Percentiles rank a stretch among this genome's conserved stretches.
phyloP scores from a whole-genome alignment of 2,888 invertebrate genomes.

The Euzetes globulus region DNA sequence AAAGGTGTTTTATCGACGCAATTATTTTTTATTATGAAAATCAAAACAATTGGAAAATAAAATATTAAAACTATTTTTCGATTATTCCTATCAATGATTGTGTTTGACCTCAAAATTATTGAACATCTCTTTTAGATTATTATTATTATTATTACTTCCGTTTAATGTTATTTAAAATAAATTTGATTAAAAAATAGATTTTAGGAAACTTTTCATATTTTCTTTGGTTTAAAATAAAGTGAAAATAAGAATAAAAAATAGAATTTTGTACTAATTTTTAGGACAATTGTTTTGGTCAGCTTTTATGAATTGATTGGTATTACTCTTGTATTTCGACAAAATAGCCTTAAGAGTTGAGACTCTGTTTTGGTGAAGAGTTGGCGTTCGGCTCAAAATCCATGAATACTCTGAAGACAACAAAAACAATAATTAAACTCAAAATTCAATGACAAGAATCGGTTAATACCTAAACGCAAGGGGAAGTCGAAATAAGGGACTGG shows the following conservation, averaged over 20 bases:
- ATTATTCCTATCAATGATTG: no score
- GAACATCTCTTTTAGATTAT: no score
- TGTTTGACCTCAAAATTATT: no score
- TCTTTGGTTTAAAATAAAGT: not conserved
- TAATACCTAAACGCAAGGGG: not conserved
- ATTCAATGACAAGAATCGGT: not conserved
- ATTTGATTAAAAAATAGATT: no score
- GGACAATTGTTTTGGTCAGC: not conserved
- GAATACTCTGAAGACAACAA: not conserved
- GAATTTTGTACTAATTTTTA: not conserved
- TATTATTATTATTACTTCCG: no score
- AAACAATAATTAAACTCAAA: not conserved
- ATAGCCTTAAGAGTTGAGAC: not conserved
- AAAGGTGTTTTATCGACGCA: no score
- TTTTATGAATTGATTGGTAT: not conserved
- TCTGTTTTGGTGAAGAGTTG: not conserved
- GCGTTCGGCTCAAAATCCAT: constrained; percentile 15
- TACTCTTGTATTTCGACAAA: not conserved
- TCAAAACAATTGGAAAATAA: no score
- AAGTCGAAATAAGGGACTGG: not conserved
- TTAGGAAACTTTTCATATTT: no score
- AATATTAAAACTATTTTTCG: no score
- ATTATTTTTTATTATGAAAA: no score
- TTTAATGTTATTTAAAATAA: no score
- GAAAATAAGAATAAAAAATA: not conserved